Evolutionary conservation across 2,113 vertebrate genomes (phyloP), one percentile per base, ranked within the genome.

Genomic region (Platysternon megacephalum): DNA sequence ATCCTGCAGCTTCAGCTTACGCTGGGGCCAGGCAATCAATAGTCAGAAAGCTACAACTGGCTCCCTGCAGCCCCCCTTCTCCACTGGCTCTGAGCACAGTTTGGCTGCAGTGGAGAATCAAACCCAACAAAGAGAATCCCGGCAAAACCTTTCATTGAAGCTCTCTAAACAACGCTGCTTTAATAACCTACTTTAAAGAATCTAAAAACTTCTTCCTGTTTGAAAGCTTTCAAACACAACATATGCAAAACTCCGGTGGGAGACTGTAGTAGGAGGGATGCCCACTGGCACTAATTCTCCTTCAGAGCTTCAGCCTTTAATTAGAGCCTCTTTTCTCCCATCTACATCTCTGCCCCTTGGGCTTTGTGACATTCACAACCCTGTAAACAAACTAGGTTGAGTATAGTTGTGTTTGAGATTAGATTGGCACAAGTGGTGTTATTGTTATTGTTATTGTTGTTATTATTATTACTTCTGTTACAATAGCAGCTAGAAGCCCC

Each of bases 1-100:
- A 86, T 90, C 21, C 48, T 93, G 68, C 80, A 80, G 78, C 11
- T 82, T 94, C 83, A 93, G 93, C 93, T 93, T 93, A 65, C 35
- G 22, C 35, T 90, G 68, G 87, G 42, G 11, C 9, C 79, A 39
- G 48, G 80, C 8, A 3, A 42, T 42, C 88, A 5, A 53, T 42
- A 48, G 17, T 53, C 79, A 81, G 68, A 82, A 93, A 82, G 88
- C 53, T 68, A 68, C 35, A 39, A 72, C 9, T 7, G 10, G 2
- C 44, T 91, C 24, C 68, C 28, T 92, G 84, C 44, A 90, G 49
- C 24, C 85, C 19, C 5, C 19, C 8, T 17, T 90, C 46, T 90
- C 48, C 58, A 61, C 17, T 89, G 0, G 81, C 12, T 72, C 84
- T 92, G 61, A 85, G 53, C 68, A 53, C n/a, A 87, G 53, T n/a